Evolutionary conservation across 2,888 invertebrate species (phyloP).

Genomic region (Sipunculus nudus): DNA sequence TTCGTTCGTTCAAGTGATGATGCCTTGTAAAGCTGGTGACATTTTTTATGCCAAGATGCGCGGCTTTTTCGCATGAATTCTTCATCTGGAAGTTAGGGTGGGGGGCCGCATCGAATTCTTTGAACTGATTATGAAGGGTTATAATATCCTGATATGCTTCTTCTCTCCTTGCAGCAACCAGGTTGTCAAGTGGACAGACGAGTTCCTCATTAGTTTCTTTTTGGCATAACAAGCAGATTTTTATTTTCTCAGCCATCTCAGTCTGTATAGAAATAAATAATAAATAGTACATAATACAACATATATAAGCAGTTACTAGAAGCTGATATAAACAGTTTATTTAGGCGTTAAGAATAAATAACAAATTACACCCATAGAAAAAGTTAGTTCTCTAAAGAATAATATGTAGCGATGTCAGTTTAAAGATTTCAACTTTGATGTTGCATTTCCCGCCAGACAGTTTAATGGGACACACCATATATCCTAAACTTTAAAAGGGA

Average conservation of each 20-base stretch:
- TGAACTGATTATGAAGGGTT: slow-evolving; percentile 1
- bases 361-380: too few species aligned
- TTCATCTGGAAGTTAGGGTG: slow-evolving; percentile 4
- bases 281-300: too few species aligned
- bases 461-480: too few species aligned
- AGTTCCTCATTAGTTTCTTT: slow-evolving; percentile 1
- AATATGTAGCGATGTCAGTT: too few species aligned
- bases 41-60: slow-evolving; percentile 15
- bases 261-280: too few species aligned
- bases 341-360: too few species aligned
- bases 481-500: too few species aligned
- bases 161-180: not conserved
- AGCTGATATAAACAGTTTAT: not conserved
- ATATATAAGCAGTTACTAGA: too few species aligned
- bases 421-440: too few species aligned
- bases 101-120: not conserved
- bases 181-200: not conserved
- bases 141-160: not conserved
- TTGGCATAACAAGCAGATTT: slow-evolving; percentile 1
- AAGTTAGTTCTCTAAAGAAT: too few species aligned
- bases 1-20: slow-evolving; percentile 20
- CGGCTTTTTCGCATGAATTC: slow-evolving; percentile 4
- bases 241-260: too few species aligned
- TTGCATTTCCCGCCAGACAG: too few species aligned
- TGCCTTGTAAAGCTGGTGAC: slow-evolving; percentile 15